Evolutionary conservation across 2,888 invertebrate species (phyloP).

Genomic region (Tortricodes alternella): DNA sequence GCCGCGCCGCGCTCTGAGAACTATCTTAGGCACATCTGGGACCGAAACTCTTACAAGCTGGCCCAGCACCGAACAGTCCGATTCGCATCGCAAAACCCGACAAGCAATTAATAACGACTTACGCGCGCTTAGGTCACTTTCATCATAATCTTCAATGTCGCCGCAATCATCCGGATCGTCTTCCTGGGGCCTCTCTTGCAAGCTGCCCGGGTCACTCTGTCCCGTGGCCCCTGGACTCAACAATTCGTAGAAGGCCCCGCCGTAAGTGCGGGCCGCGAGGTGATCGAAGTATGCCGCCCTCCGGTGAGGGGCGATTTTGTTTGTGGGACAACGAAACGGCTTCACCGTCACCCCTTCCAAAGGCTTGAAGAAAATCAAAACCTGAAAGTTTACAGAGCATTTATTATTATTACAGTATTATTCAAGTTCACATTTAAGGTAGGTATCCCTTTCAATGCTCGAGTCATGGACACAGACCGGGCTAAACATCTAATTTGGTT

Average conservation of each 20-base stretch:
- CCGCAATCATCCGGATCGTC: constrained; percentile 70
- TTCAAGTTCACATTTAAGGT: neutral
- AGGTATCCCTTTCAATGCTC: too few relatives aligned
- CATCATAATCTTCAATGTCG: constrained; percentile 75
- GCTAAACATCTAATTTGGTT: too few relatives aligned
- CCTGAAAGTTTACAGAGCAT: constrained; percentile 36
- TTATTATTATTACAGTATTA: constrained; percentile 2
- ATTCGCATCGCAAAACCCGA: neutral
- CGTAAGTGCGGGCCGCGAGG: constrained; percentile 57
- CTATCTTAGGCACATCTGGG: neutral
- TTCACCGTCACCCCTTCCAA: constrained; percentile 60
- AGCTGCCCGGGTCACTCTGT: constrained; percentile 42
- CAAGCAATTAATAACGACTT: constrained; percentile 38
- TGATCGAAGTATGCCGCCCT: constrained; percentile 44
- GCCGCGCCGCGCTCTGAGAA: too few relatives aligned
- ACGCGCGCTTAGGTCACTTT: constrained; percentile 71
- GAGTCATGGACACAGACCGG: too few relatives aligned
- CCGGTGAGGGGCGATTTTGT: constrained; percentile 71
- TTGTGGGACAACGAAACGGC: constrained; percentile 67
- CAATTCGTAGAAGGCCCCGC: constrained; percentile 54
- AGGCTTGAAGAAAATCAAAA: constrained; percentile 42
- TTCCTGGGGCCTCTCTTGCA: constrained; percentile 63
- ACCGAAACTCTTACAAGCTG: too few relatives aligned
- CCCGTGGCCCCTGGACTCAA: constrained; percentile 46
- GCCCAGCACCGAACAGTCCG: too few relatives aligned